Evolutionary conservation across 2,113 vertebrate species (phyloP).

Genomic region (Papio anubis): DNA sequence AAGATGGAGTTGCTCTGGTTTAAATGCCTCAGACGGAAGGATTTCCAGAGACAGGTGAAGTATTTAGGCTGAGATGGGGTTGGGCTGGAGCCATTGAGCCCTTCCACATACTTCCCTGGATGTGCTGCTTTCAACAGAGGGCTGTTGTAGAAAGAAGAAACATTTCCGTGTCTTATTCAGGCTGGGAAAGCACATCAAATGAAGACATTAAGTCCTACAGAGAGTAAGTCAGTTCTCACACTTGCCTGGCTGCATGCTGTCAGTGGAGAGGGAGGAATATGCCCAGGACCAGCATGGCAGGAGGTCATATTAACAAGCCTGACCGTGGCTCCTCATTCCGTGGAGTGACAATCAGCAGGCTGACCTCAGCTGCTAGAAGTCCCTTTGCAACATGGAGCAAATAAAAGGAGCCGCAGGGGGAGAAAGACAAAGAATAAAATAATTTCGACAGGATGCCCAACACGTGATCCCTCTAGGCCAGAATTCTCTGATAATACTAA

Average conservation of each 20-base stretch:
- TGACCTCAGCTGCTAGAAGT: background rate
- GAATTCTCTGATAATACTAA: background rate
- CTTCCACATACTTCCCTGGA: accelerated
- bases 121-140: accelerated
- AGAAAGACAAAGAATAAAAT: background rate
- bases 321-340: accelerated
- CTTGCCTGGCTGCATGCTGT: background rate
- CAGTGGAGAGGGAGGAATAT: background rate
- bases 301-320: background rate
- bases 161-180: background rate
- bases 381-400: background rate
- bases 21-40: background rate
- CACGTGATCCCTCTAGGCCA: background rate
- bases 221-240: background rate
- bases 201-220: background rate
- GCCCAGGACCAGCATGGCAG: background rate
- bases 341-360: no score
- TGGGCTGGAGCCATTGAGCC: background rate
- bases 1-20: no score
- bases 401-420: background rate
- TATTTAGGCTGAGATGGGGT: background rate
- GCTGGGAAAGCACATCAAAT: background rate
- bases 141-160: background rate
- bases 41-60: background rate
- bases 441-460: background rate